phyloP scores from a whole-genome alignment of 2,888 invertebrate genomes.

The Pristionchus exspectatus region DNA sequence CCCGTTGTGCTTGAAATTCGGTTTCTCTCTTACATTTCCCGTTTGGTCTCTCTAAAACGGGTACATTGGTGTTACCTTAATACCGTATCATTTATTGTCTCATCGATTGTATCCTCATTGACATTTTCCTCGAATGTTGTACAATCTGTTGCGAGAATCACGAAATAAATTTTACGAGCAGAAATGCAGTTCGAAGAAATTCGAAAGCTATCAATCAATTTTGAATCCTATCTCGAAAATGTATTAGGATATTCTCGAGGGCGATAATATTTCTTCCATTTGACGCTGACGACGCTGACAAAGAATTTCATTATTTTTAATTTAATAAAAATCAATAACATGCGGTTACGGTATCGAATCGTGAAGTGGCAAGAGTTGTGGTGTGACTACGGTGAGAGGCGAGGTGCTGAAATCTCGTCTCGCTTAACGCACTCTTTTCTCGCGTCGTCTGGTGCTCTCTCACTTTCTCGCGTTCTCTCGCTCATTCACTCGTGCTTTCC shows the following conservation, averaged over 20 bases:
- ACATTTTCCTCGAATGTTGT: constrained; percentile 3
- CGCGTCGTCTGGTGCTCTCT: constrained; percentile 16
- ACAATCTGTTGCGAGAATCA: constrained; percentile 17
- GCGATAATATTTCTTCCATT: too few relatives aligned
- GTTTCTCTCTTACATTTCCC: not conserved
- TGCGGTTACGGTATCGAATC: not conserved
- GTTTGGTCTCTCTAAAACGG: not conserved
- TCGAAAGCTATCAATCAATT: too few relatives aligned
- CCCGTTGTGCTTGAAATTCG: constrained; percentile 27
- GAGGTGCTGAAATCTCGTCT: not conserved
- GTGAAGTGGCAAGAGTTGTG: not conserved
- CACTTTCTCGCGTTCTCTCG: not conserved
- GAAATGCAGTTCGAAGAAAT: too few relatives aligned
- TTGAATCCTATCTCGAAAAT: too few relatives aligned
- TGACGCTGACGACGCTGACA: too few relatives aligned
- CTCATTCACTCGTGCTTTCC: constrained; percentile 28
- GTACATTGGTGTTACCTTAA: constrained; percentile 34
- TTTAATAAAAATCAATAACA: too few relatives aligned
- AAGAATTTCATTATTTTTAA: too few relatives aligned
- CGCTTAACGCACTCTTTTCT: not conserved
- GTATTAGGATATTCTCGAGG: too few relatives aligned
- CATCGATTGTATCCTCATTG: constrained; percentile 17
- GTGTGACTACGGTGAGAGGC: not conserved
- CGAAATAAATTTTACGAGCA: not conserved
- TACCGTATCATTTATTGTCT: not conserved